Percentiles rank a stretch among this genome's conserved stretches.
These are phyloP conservation scores for Indicator indicator DNA, from an alignment of 2,113 vertebrate genomes.

Conservation along the genomic window DNA sequence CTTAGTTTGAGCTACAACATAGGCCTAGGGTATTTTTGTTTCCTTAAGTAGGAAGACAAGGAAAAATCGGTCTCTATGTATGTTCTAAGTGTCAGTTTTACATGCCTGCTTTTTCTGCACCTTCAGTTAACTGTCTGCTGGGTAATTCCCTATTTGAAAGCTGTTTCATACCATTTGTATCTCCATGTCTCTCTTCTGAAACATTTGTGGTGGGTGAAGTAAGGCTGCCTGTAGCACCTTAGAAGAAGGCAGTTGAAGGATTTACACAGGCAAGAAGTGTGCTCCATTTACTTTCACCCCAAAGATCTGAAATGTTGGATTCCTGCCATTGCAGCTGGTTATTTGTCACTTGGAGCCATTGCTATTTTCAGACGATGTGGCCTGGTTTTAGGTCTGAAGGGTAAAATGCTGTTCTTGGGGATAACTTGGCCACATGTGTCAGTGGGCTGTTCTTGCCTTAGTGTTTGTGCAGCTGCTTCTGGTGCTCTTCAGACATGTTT, in stretches of 20 bases:
- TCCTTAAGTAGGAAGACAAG: background rate
- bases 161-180: background rate
- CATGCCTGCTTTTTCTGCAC: background rate
- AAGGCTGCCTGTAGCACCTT: background rate
- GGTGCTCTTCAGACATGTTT: fast-evolving
- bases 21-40: background rate
- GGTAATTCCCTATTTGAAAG: background rate
- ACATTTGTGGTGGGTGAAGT: background rate
- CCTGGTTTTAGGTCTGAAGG: background rate
- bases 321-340: background rate
- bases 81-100: background rate
- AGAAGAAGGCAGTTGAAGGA: background rate
- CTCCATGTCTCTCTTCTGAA: background rate
- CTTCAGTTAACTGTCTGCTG: background rate
- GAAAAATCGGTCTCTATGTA: background rate
- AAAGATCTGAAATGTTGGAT: background rate
- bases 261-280: background rate
- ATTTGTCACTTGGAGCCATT: background rate
- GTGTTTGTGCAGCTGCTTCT: background rate
- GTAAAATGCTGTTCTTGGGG: background rate
- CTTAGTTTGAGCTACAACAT: background rate
- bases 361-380: background rate
- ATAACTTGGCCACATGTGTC: background rate
- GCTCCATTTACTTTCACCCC: background rate
- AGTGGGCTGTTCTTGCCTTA: background rate